These are phyloP conservation scores for Drosophila dives DNA, from an alignment of 2,888 invertebrate genomes.

Conservation along the genomic window DNA sequence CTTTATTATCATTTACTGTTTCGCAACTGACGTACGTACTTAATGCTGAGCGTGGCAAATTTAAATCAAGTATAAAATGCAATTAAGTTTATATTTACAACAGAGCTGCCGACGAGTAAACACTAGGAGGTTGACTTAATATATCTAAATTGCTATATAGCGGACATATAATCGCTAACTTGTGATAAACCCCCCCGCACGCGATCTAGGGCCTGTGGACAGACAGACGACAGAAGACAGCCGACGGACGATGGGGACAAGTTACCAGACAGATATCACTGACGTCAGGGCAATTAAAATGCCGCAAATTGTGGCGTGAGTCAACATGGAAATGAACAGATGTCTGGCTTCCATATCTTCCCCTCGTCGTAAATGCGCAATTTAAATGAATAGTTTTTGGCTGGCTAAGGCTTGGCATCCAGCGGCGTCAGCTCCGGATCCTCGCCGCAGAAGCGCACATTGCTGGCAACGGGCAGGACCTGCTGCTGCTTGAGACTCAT, in stretches of 20 bases:
- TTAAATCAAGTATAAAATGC: slow-evolving; percentile 29
- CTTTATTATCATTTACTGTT: slow-evolving; percentile 13
- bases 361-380: not conserved
- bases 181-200: slow-evolving; percentile 27
- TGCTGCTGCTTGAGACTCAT: slow-evolving; percentile 67
- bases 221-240: not conserved
- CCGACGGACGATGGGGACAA: not conserved
- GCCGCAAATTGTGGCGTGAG: slow-evolving; percentile 8
- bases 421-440: slow-evolving; percentile 33
- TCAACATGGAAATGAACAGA: slow-evolving; percentile 13
- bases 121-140: slow-evolving; percentile 31
- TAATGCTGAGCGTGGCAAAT: slow-evolving; percentile 13
- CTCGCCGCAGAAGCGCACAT: slow-evolving; percentile 71
- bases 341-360: not conserved
- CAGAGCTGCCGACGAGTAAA: slow-evolving; percentile 31
- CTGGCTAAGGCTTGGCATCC: slow-evolving; percentile 34
- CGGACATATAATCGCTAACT: slow-evolving; percentile 23
- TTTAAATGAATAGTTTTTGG: not conserved
- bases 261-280: slow-evolving; percentile 3
- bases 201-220: slow-evolving; percentile 9
- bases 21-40: slow-evolving; percentile 17
- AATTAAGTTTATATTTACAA: slow-evolving; percentile 30
- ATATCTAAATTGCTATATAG: slow-evolving; percentile 32
- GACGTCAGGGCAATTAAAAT: slow-evolving; percentile 26
- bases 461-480: slow-evolving; percentile 62